Percentiles rank a stretch among this genome's conserved stretches.
Conservation (phyloP, 2,113 vertebrate genomes). For the Cranoglanis bouderius region DNA sequence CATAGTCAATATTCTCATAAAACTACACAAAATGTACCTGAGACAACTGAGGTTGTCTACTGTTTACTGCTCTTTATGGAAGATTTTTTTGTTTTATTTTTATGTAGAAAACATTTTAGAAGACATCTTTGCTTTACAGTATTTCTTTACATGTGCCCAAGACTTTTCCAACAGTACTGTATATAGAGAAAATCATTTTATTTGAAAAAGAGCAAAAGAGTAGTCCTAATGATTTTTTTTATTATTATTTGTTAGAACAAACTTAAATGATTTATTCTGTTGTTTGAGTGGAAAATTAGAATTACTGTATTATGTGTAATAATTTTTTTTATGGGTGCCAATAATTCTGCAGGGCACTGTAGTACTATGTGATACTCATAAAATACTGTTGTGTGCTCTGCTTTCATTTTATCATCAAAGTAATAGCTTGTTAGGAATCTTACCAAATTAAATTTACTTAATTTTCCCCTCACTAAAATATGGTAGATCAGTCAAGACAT, state of each 20-base stretch:
- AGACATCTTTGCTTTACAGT: background rate
- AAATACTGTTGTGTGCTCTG: background rate
- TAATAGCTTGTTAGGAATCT: background rate
- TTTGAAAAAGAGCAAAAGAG: too few relatives aligned
- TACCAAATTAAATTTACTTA: background rate
- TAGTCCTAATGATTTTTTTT: too few relatives aligned
- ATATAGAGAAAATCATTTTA: too few relatives aligned
- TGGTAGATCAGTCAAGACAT: background rate
- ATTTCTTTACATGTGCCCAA: too few relatives aligned
- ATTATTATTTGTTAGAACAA: too few relatives aligned
- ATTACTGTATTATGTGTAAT: background rate
- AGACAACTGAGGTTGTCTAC: background rate
- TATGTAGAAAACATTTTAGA: background rate
- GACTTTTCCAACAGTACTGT: too few relatives aligned
- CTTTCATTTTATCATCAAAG: background rate
- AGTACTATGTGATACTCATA: too few relatives aligned
- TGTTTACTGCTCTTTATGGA: background rate
- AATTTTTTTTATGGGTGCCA: background rate
- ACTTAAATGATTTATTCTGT: too few relatives aligned
- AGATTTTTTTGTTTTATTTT: background rate
- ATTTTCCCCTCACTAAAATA: background rate
- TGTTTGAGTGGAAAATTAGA: background rate
- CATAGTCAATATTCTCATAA: background rate
- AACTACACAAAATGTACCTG: background rate
- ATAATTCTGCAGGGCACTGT: background rate